Evolutionary conservation across 2,113 vertebrate species (phyloP), one percentile per base, ranked within the genome.

Genomic region (Sinocyclocheilus rhinocerous): DNA sequence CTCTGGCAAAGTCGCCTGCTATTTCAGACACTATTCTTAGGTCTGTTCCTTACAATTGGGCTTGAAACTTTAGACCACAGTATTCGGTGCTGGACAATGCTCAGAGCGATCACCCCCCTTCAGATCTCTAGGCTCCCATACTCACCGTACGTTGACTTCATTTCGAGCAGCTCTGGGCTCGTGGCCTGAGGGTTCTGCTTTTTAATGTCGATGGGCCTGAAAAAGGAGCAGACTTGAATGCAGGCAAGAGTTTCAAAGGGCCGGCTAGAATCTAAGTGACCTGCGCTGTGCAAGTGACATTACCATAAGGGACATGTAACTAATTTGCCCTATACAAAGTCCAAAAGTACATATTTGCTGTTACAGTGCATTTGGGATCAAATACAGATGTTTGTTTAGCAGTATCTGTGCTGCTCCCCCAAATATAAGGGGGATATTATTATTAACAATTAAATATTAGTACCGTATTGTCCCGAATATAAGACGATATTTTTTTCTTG

Each of bases 351-450:
- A 33, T 33, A 78, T 73, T 29, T 82, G 18, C 50, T 90, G 87
- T 76, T 90, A 86, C 89, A 89, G 79, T 89, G 89, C 91, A 88
- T 89, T 87, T 55, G 84, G 65, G 42, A 90, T 90, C 87, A 87
- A 88, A 87, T 81, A 55, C n/a, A 86, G 36, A 48, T 89, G 89
- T 87, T 81, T 77, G 29, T 81, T 83, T 87, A 82, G 87, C 78
- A 78, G 33, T 52, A 85, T 50, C 84, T 91, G 87, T 90, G 82
- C 90, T 91, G 6, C 55, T 7, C 18, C 55, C 6, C 18, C 45
- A 0, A 15, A 50, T 15, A 3, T 50, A 0, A 52, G 12, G 45
- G 50, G 13, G 29, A 33, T 33, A 33, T 33, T 33, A 48, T 48
- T 48, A 10, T 11, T 45, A 45, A 11, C 0, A 45, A 45, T 45